Evolutionary conservation across 64 coral and sea anemone species (phyloP), one percentile per base, ranked within the genome.

Genomic region (Stichodactyla mertensii): DNA sequence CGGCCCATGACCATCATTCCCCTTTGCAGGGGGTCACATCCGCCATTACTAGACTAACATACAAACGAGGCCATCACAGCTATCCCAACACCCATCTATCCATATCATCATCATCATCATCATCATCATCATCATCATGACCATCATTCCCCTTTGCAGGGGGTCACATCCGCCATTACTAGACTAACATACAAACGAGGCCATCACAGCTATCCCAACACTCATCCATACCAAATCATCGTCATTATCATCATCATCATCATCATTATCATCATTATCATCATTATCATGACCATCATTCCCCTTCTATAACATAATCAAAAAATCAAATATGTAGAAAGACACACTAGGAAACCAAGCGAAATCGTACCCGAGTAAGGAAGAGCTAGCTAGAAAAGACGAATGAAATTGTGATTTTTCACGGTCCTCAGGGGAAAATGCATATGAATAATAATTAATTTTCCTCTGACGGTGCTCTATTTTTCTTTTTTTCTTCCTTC

Each of bases 1-100:
- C 88, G 94, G 94, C 94, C 91, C 94, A 96, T 96, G 94, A 96
- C 94, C 94, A 96, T 93, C 94, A 96, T 96, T 96, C 94, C 94
- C 94, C 94, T 96, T 96, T 85, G 94, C 94, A 89, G 94, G 93
- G 92, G 94, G 91, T 84, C 64, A 78, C 91, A 88, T 89, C 88
- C 91, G 91, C 93, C 93, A 95, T 95, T 95, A 31, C 79, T 82
- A 6, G 0, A 45, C 14, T 0, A 28, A 82, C 79, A 52, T 19
- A 20, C 19, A 71, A 71, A 71, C 67, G 67, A 71, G 67, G 67
- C 67, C 7, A 8, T 16, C 78, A 81, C 51, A 81, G 53, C 18
- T 6, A 81, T 13, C 78, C 51, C 78, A 74, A 71, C 69, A 20
- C 0, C 16, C 15, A 5, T n/a, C n/a, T 18, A 64, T n/a, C 14